Conservation (phyloP, 2,888 invertebrate species). For the Eubasilissa splendida region DNA sequence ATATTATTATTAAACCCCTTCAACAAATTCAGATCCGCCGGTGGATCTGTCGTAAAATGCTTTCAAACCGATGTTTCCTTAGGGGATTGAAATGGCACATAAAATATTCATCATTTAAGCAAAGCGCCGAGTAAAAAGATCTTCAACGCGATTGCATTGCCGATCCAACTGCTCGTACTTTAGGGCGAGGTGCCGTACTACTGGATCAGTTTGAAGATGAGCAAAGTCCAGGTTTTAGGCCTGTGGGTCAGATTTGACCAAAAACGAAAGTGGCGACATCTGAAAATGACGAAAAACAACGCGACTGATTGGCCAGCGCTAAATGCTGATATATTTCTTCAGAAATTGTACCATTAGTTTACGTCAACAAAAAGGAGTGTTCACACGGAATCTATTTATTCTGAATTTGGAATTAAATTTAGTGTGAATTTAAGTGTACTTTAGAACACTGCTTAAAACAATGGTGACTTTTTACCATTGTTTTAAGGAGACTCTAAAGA, state of each 20-base stretch:
- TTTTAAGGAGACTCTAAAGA: no score
- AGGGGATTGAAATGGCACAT: background rate
- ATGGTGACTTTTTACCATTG: no score
- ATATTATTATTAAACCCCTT: background rate
- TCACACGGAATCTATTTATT: no score
- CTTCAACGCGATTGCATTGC: background rate
- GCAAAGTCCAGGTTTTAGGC: background rate
- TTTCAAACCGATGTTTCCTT: background rate
- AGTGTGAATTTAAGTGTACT: no score
- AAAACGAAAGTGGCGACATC: constrained; percentile 10
- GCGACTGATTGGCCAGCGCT: constrained; percentile 19
- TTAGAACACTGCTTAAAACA: no score
- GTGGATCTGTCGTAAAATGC: constrained; percentile 1
- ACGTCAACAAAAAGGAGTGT: background rate
- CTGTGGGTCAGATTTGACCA: background rate
- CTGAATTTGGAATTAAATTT: no score
- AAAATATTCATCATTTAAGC: no score
- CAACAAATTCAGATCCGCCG: background rate
- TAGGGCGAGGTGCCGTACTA: background rate
- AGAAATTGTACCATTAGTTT: constrained; percentile 35
- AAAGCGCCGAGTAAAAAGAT: background rate
- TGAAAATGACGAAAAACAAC: constrained; percentile 37
- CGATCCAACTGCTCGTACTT: no score
- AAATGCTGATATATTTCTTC: constrained; percentile 17
- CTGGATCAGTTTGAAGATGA: background rate